Conservation (phyloP, 2,113 vertebrate species). For the Marcusenius ussheri region DNA sequence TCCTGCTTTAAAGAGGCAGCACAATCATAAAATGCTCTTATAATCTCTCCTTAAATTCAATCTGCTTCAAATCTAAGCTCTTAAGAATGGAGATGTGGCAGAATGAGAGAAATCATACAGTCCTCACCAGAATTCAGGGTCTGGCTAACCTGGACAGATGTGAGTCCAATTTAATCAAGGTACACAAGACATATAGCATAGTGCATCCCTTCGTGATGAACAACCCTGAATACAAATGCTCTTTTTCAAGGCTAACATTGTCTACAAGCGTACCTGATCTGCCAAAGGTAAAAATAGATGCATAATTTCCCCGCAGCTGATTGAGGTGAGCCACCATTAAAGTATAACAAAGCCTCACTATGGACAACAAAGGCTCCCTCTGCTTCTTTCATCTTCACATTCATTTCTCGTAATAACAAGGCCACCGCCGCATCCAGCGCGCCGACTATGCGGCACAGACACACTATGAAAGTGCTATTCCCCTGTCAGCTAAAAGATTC, state of each 20-base stretch:
- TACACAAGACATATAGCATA: neutral
- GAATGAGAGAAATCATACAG: neutral
- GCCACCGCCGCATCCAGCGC: neutral
- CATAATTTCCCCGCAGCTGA: neutral
- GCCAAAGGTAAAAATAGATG: neutral
- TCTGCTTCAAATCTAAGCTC: neutral
- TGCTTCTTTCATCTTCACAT: neutral
- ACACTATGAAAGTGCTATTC: neutral
- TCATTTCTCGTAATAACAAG: conserved; percentile 3
- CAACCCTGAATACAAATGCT: neutral
- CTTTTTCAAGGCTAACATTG: neutral
- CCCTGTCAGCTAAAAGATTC: neutral
- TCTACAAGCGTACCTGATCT: neutral
- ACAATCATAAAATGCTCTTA: neutral
- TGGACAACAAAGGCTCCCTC: neutral
- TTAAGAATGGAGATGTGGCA: neutral
- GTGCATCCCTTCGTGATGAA: neutral
- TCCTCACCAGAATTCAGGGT: neutral
- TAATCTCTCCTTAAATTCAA: neutral
- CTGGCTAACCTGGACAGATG: neutral
- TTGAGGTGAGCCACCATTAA: neutral
- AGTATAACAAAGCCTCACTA: neutral
- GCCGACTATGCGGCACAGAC: too few species aligned
- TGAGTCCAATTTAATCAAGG: neutral
- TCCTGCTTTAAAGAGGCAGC: neutral